Base-by-base conservation (phyloP, 2,888 invertebrate species). In the Uloborus plumipes region DNA sequence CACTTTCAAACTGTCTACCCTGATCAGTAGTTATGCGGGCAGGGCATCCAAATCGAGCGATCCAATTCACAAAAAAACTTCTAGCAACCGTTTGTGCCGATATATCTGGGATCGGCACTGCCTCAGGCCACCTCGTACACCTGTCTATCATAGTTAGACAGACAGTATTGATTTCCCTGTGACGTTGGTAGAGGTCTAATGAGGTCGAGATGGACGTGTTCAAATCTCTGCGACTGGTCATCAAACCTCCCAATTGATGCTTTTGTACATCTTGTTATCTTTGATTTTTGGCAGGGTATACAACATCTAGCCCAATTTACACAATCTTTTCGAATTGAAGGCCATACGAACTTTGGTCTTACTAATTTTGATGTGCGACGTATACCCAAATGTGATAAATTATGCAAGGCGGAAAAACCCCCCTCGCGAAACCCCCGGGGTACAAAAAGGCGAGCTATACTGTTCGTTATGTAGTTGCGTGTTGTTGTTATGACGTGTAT, bases 1-100 rank as follows among this genome's bases (percentile, higher is more conserved):
- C 26, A 26, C 26, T 26, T 26, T 26, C 76, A 64, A 86, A 87
- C 20, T 86, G 69, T 13, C 76, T 14, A 14, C 84, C 86, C 18
- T 79, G 84, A 73, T 87, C 87, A 0, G 87, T 86, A 3, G 87
- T 87, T 9, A 88, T 85, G 13, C 71, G 58, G 0, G 70, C 50
- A 2, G 87, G 47, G 2, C 13, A 18, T 18, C 49, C 49, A 49
- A 71, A 71, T 3, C 55, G 14, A 15, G 47, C 26, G 85, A 87
- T 82, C 86, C 87, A 87, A 0, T 67, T 58, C 0, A 47, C 15
- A 15, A 84, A 64, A 64, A 87, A 85, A 0, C 84, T 73, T 13
- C 70, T 70, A 6, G 76, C 85, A n/a, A 65, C 77, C 31, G 49
- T 84, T 20, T 84, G 71, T 2, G 86, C 78, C 0, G 81, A 70